A percentile compares a stretch with the other conserved stretches of the same genome.
Evolutionary conservation across 2,888 invertebrate species (phyloP).

Genomic region (Thelaira solivaga): DNA sequence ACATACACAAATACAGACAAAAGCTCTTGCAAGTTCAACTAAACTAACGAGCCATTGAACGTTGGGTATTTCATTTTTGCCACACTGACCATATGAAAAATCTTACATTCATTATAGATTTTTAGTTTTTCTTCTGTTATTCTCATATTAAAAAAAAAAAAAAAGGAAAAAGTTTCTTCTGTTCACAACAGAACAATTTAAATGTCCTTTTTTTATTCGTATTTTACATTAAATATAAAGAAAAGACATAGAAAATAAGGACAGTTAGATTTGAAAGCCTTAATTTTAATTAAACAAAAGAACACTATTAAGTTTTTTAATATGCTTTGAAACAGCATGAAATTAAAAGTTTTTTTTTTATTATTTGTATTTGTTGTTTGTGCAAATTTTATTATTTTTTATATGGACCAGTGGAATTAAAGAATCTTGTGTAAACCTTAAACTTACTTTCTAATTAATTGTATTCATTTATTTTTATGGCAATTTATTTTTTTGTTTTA

Average conservation of each 20-base stretch:
- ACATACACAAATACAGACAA: background rate
- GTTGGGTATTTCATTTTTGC: background rate
- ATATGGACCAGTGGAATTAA: too few species aligned
- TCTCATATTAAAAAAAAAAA: too few species aligned
- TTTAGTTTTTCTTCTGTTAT: background rate
- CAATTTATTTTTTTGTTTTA: too few species aligned
- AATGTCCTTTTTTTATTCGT: constrained; percentile 40
- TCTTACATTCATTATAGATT: constrained; percentile 26
- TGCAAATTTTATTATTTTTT: too few species aligned
- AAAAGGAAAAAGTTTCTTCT: constrained; percentile 14
- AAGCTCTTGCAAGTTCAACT: too few species aligned
- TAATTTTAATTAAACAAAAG: constrained; percentile 57
- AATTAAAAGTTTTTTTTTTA: background rate
- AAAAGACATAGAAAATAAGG: background rate
- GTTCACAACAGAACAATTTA: constrained; percentile 6
- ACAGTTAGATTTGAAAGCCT: constrained; percentile 2
- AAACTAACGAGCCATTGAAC: background rate
- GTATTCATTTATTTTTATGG: too few species aligned
- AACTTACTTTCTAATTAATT: too few species aligned
- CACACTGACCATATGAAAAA: constrained; percentile 20
- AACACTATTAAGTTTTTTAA: constrained; percentile 29
- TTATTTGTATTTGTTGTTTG: background rate
- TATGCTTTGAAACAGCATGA: background rate
- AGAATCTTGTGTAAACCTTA: too few species aligned
- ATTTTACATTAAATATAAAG: constrained; percentile 13